Evolutionary conservation across 2,113 vertebrate species (phyloP).

Genomic region (Saimiri boliviensis): DNA sequence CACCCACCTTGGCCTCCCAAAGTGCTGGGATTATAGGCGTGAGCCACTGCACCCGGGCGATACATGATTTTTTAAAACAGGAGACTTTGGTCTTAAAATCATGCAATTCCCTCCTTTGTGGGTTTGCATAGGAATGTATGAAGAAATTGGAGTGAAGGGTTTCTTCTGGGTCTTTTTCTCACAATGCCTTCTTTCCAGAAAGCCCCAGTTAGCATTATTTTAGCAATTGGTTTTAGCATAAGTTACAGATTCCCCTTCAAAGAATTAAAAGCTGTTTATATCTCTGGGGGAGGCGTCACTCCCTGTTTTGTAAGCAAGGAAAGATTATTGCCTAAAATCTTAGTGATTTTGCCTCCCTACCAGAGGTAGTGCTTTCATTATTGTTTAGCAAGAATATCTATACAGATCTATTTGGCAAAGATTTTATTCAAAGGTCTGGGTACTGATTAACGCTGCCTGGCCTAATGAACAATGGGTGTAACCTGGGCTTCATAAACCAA

Average conservation of each 20-base stretch:
- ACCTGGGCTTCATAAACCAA: conserved; percentile 66
- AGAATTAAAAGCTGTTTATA: conserved; percentile 5
- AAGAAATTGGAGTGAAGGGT: not conserved
- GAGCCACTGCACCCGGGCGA: not conserved
- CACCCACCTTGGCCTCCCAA: no score
- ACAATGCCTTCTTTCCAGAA: conserved; percentile 26
- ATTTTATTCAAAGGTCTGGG: conserved; percentile 57
- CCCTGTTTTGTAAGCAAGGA: not conserved
- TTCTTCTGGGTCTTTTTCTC: not conserved
- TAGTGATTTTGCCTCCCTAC: conserved; percentile 19
- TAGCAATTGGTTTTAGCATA: not conserved
- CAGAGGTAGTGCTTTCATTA: not conserved
- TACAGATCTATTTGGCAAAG: conserved; percentile 62
- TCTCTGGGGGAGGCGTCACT: not conserved
- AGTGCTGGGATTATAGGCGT: no score
- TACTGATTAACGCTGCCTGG: conserved; percentile 69
- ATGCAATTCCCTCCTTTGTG: not conserved
- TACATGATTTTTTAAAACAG: not conserved
- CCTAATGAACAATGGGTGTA: conserved; percentile 56
- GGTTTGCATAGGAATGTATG: not conserved
- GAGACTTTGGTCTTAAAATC: conserved; percentile 1
- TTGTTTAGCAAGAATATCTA: conserved; percentile 34
- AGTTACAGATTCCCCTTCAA: conserved; percentile 23
- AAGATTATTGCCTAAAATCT: conserved; percentile 33
- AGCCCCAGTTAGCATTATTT: conserved; percentile 24